Percentiles rank a stretch among this genome's conserved stretches.
phyloP scores from a whole-genome alignment of 2,888 invertebrate species.

The Lepidochrysops patricia region DNA sequence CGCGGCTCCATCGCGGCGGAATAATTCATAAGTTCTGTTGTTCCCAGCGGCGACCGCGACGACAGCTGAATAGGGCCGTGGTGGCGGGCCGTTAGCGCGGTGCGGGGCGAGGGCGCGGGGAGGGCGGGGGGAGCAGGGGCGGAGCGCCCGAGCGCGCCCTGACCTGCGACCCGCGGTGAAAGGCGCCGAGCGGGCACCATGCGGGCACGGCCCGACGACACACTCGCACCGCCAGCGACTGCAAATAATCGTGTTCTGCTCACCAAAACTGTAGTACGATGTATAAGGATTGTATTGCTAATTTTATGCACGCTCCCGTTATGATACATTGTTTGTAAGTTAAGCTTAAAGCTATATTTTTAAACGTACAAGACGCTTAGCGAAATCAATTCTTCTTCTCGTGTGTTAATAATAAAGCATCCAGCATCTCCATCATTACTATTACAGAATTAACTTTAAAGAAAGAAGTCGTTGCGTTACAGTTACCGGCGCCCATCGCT shows the following conservation, averaged over 20 bases:
- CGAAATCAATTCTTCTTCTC: neutral
- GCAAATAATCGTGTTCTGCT: constrained; percentile 47
- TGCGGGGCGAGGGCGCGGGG: constrained; percentile 28
- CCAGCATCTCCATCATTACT: no score
- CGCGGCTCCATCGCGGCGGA: constrained; percentile 44
- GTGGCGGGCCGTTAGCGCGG: constrained; percentile 52
- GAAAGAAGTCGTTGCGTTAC: neutral
- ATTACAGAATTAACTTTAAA: no score
- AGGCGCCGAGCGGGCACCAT: constrained; percentile 68
- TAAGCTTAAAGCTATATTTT: neutral
- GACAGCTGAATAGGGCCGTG: constrained; percentile 71
- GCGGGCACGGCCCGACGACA: constrained; percentile 49
- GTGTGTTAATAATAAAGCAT: neutral
- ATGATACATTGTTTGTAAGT: neutral
- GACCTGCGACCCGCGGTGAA: constrained; percentile 73
- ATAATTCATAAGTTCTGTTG: constrained; percentile 68
- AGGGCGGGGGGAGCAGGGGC: constrained; percentile 43
- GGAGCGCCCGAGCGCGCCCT: constrained; percentile 74
- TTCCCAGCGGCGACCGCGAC: constrained; percentile 56
- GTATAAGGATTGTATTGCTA: neutral
- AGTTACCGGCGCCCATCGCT: constrained; percentile 1
- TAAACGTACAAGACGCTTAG: no score
- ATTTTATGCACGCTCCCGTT: neutral
- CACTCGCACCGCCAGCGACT: constrained; percentile 47
- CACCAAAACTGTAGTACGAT: constrained; percentile 25